These are phyloP conservation scores for Bradypodion pumilum DNA, from an alignment of 2,797 vertebrate genomes.

Conservation along the genomic window DNA sequence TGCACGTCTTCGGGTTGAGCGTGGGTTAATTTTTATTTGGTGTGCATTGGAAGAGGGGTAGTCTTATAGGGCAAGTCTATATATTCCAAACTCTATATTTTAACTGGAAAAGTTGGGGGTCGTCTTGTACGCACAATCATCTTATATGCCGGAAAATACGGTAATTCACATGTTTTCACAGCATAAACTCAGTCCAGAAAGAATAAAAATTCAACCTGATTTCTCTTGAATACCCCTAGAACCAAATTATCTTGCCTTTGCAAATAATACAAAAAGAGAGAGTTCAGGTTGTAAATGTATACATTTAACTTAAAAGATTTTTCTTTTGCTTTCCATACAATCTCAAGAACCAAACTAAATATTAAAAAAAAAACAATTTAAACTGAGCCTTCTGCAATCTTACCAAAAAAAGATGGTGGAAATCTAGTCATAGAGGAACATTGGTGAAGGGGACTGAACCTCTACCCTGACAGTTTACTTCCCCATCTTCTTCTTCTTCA, in stretches of 20 bases:
- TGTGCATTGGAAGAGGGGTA: too few species aligned
- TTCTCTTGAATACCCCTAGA: not conserved
- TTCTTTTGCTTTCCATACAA: not conserved
- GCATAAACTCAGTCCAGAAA: not conserved
- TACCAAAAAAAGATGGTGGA: not conserved
- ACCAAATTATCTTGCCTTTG: not conserved
- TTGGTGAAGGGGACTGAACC: not conserved
- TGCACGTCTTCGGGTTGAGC: too few species aligned
- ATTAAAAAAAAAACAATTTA: not conserved
- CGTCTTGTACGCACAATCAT: too few species aligned
- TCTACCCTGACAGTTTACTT: too few species aligned
- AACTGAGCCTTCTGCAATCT: not conserved
- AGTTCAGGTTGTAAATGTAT: too few species aligned
- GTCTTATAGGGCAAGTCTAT: too few species aligned
- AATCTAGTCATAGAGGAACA: not conserved
- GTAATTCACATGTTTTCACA: not conserved
- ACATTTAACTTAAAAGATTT: too few species aligned
- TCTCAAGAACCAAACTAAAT: not conserved
- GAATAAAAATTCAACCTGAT: not conserved
- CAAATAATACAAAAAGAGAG: not conserved
- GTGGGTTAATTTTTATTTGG: too few species aligned
- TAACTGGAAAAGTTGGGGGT: too few species aligned
- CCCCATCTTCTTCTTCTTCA: too few species aligned
- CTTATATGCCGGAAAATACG: too few species aligned
- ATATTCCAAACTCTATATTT: too few species aligned